These are phyloP conservation scores for Myotis pilosus DNA, from an alignment of 2,797 vertebrate genomes.

Conservation along the genomic window DNA sequence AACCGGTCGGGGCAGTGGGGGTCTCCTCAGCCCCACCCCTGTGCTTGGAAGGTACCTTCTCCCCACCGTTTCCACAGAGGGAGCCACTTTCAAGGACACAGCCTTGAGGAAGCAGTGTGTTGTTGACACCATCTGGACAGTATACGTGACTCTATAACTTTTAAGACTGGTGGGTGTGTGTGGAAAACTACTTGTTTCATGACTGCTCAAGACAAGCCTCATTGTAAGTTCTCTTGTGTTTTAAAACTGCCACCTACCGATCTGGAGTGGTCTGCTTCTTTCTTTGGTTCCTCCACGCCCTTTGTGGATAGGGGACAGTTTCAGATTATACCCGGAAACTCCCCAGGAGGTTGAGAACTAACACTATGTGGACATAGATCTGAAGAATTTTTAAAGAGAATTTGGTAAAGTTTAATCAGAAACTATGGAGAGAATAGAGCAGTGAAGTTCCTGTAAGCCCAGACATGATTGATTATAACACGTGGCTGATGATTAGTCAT, in stretches of 20 bases:
- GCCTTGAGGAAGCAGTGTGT: background rate
- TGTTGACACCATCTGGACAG: background rate
- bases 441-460: background rate
- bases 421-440: background rate
- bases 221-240: background rate
- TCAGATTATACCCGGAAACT: background rate
- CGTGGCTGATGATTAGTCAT: background rate
- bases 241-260: background rate
- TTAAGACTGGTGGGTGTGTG: background rate
- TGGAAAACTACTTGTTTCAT: background rate
- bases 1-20: background rate
- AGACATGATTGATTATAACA: background rate
- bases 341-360: background rate
- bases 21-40: background rate
- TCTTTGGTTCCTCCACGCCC: background rate
- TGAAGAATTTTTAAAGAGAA: background rate
- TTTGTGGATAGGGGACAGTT: background rate
- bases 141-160: background rate
- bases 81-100: background rate
- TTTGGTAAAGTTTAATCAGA: slow-evolving; percentile 9
- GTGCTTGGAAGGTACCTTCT: background rate
- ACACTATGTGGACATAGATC: background rate
- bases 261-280: background rate
- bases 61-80: background rate
- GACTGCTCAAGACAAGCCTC: background rate